These are phyloP conservation scores for Pangasius sanitwongsei DNA, from an alignment of 2,797 vertebrate species.

Conservation along the genomic window DNA sequence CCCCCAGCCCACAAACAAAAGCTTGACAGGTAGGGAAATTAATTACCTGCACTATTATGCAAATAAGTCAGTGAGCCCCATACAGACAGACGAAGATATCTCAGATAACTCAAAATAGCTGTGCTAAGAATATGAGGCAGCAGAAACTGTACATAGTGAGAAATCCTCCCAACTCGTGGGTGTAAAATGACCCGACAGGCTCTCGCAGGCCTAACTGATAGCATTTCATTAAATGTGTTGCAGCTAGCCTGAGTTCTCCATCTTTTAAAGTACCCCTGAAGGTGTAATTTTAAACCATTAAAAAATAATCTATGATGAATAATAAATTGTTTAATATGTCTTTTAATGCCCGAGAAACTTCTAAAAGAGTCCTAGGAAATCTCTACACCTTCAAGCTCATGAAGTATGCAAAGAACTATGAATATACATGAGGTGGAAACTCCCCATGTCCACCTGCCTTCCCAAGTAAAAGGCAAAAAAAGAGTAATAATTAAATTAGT, in stretches of 20 bases:
- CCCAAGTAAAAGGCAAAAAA: neutral
- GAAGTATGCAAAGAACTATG: neutral
- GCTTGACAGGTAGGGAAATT: constrained; percentile 59
- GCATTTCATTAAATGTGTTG: constrained; percentile 26
- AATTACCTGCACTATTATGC: constrained; percentile 63
- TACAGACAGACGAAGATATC: constrained; percentile 39
- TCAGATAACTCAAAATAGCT: constrained; percentile 26
- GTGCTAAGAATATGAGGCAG: constrained; percentile 12
- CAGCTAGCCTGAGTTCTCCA: constrained; percentile 7
- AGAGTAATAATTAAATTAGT: neutral
- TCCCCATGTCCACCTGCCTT: neutral
- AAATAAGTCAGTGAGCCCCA: constrained; percentile 54
- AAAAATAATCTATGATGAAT: neutral
- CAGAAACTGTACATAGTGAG: constrained; percentile 8
- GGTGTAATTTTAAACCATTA: constrained; percentile 7
- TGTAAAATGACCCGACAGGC: constrained; percentile 10
- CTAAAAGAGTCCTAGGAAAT: constrained; percentile 4
- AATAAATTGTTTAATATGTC: neutral
- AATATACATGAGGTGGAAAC: neutral
- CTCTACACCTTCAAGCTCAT: neutral
- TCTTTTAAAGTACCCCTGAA: constrained; percentile 13
- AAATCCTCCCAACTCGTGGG: neutral
- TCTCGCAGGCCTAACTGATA: constrained; percentile 19
- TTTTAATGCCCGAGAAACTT: neutral
- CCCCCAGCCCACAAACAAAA: constrained; percentile 51